Evolutionary conservation across 1,140 invertebrate species (phyloP), one percentile per base, ranked within the genome.

Genomic region (Doryteuthis pealeii): DNA sequence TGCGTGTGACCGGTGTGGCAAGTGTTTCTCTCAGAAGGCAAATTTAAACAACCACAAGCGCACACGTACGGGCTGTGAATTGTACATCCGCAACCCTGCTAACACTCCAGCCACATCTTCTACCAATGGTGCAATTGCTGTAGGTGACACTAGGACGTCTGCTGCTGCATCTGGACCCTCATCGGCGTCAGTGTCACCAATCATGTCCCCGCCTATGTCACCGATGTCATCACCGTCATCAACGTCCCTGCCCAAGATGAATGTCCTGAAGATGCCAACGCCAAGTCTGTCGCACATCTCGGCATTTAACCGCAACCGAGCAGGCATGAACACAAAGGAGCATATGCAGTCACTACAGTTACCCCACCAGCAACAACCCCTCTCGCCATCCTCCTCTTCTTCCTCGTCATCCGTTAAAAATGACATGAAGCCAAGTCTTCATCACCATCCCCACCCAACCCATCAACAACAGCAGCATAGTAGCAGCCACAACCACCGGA

Each of bases 11-110:
- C 26, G 66, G 18, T 76, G 77, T 31, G 72, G 66, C 5, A 70
- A 54, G 71, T 45, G 32, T 26, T 77, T 72, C 58, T 49, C 54
- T 18, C 62, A 94, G 33, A 95, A 95, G 83, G 94, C 95, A 83
- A 95, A 95, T 86, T 92, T 90, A 90, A 92, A 86, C 92, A 93
- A 90, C 91, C 93, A 83, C 90, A 89, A 92, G 77, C 92, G 94
- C 84, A 92, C 92, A 5, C 87, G 88, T 71, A 89, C 85, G 14
- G 86, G 85, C 35, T 40, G 35, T 40, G 35, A 40, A 10, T 40
- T 40, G 35, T 40, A 40, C 35, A 10, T 40, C 35, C 35, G 35
- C 10, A 40, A 40, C 10, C 35, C 35, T 10, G 3, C 35, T 10
- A 40, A 40, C 35, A 40, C 35, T 10, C 35, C 35, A 40, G 10